Conservation (phyloP, 1,140 invertebrate genomes). For the Phortica variegata region DNA sequence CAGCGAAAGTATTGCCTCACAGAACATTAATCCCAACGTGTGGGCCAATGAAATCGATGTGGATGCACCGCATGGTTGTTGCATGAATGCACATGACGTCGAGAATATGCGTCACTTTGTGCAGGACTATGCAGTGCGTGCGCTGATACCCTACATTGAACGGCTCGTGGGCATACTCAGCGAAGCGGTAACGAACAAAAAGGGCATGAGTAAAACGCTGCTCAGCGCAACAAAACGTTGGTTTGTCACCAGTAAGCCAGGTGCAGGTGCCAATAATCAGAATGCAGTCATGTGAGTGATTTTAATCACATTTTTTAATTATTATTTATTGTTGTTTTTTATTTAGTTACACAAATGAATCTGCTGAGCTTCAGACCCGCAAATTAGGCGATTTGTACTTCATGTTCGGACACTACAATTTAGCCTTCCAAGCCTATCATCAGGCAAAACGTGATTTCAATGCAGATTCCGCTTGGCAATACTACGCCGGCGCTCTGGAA, state of each 20-base stretch:
- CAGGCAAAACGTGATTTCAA: conserved; percentile 94
- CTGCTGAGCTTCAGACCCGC: conserved; percentile 89
- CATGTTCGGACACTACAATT: conserved; percentile 90
- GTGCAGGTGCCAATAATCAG: conserved; percentile 66
- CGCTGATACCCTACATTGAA: conserved; percentile 87
- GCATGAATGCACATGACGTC: conserved; percentile 77
- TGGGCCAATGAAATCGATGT: conserved; percentile 61
- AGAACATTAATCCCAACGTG: conserved; percentile 62
- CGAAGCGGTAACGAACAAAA: conserved; percentile 85
- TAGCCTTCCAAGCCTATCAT: conserved; percentile 92
- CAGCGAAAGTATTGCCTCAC: conserved; percentile 61
- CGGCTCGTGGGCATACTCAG: conserved; percentile 78
- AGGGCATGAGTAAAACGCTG: conserved; percentile 87
- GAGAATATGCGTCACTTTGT: conserved; percentile 83
- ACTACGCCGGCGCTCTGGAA: conserved; percentile 93
- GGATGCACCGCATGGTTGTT: conserved; percentile 67
- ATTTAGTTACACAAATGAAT: conserved; percentile 79
- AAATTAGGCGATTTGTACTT: conserved; percentile 94
- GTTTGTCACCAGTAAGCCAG: conserved; percentile 88
- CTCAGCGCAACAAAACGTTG: conserved; percentile 92
- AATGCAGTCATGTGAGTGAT: conserved; percentile 77
- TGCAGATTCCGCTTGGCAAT: conserved; percentile 94
- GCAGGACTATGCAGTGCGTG: conserved; percentile 83
- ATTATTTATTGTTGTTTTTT: conserved; percentile 1
- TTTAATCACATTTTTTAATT: background rate